Evolutionary conservation across 2,888 invertebrate species (phyloP).

Genomic region (Dryadula phaetusa): DNA sequence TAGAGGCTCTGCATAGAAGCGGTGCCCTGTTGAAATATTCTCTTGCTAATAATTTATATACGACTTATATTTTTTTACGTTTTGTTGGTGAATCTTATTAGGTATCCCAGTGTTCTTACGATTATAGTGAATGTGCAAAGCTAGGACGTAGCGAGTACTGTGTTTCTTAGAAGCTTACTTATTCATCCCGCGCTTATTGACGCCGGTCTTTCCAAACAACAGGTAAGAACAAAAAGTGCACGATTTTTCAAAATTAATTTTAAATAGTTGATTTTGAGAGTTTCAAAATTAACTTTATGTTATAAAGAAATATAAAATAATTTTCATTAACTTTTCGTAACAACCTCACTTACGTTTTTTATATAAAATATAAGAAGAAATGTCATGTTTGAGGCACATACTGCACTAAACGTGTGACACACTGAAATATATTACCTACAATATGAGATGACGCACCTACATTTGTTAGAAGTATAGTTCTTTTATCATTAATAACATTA

Average conservation of each 20-base stretch:
- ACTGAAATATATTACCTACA: too few relatives aligned
- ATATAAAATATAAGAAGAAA: too few relatives aligned
- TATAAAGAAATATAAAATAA: background rate
- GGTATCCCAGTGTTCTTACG: slow-evolving; percentile 40
- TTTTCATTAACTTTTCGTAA: background rate
- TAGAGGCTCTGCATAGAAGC: slow-evolving; percentile 75
- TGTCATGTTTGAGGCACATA: too few relatives aligned
- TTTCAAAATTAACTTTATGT: too few relatives aligned
- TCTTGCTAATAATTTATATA: slow-evolving; percentile 41
- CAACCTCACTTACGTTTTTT: too few relatives aligned
- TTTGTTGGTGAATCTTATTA: slow-evolving; percentile 38
- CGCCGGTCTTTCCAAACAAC: slow-evolving; percentile 62
- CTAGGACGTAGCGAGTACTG: slow-evolving; percentile 56
- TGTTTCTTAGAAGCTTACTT: slow-evolving; percentile 58
- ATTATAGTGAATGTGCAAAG: slow-evolving; percentile 60
- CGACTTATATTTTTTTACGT: slow-evolving; percentile 40
- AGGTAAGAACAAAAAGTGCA: slow-evolving; percentile 63
- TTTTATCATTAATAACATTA: slow-evolving; percentile 40
- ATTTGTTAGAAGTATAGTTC: slow-evolving; percentile 12
- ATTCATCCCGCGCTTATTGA: slow-evolving; percentile 59
- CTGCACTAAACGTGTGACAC: too few relatives aligned
- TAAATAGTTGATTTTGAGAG: too few relatives aligned
- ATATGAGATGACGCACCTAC: slow-evolving; percentile 9
- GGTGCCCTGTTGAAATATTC: slow-evolving; percentile 57
- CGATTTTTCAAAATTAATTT: slow-evolving; percentile 2